These are phyloP conservation scores for Diglossa cyanea DNA, from an alignment of 2,797 vertebrate genomes.

Conservation along the genomic window DNA sequence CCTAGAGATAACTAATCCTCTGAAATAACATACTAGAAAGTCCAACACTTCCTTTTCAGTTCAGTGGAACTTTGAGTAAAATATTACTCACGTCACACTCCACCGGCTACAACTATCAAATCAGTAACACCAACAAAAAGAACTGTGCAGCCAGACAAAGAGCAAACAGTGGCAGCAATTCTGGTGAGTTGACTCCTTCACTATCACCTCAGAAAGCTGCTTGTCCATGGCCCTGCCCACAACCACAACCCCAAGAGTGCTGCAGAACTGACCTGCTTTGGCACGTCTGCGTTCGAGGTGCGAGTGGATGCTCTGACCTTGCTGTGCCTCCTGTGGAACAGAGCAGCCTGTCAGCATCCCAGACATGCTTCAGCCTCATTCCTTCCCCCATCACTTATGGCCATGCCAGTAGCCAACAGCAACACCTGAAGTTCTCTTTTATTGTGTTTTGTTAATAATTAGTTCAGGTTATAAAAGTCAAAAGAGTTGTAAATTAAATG, in stretches of 20 bases:
- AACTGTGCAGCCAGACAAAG: not conserved
- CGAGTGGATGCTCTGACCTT: conserved; percentile 82
- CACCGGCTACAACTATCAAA: not conserved
- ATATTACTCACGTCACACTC: not conserved
- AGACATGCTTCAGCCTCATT: not conserved
- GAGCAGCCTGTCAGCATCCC: conserved; percentile 46
- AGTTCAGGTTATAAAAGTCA: not conserved
- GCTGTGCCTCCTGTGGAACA: conserved; percentile 88
- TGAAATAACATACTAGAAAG: not conserved
- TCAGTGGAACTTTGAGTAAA: not conserved
- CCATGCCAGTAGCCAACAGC: not conserved
- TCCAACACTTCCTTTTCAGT: not conserved
- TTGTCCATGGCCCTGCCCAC: not conserved
- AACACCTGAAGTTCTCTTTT: not conserved
- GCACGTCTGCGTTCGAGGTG: conserved; percentile 77
- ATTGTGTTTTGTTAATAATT: not conserved
- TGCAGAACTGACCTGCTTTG: conserved; percentile 87
- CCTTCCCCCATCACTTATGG: not conserved
- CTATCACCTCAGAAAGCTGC: accelerated
- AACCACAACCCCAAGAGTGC: not conserved
- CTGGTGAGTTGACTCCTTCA: not conserved
- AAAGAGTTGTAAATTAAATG: not conserved
- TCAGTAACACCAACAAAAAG: not conserved
- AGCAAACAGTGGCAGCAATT: not conserved
- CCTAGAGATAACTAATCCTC: not conserved